Evolutionary conservation across 2,797 vertebrate species (phyloP), one percentile per base, ranked within the genome.

Genomic region (Sebastes hubbsi): DNA sequence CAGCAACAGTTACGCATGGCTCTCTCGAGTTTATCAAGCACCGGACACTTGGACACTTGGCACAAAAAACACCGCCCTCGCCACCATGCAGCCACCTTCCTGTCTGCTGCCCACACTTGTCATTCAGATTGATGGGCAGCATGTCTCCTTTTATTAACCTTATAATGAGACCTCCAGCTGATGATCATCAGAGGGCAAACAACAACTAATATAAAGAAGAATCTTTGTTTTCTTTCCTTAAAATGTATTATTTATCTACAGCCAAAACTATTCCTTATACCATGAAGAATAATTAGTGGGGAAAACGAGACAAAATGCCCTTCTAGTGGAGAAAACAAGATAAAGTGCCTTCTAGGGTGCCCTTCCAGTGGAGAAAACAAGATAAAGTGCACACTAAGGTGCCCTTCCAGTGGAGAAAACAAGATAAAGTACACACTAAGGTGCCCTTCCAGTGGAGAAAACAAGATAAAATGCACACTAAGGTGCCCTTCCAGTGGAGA

Each of bases 1-100:
- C 65, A 32, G 75, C 77, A 71, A 75, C 83, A 80, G 73, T 84
- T 63, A 89, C 52, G 32, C 86, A 83, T 52, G 61, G 55, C 69
- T 84, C 64, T 74, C 58, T 58, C 64, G 11, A 16, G 66, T 32
- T 25, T 58, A 59, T 70, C 78, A 77, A 73, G 71, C 58, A 29
- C 32, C 1, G 34, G 30, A 36, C 72, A 73, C 66, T 71, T 25
- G 34, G 30, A 36, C 72, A 73, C 62, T 71, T 25, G 11, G 38
- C 70, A 63, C 67, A 8, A n/a, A 69, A 8, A n/a, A 69, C 81
- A 61, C 22, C 38, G 18, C 49, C 49, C 18, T 52, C 49, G 20
- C 49, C 49, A 52, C 18, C 49, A 29, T 20, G 42, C 27, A n/a
- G 77, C 25, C 58, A 59, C 55, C 52, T 38, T 46, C 49, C 46